phyloP scores from a whole-genome alignment of 1,140 invertebrate species.

The Orchesella cincta region DNA sequence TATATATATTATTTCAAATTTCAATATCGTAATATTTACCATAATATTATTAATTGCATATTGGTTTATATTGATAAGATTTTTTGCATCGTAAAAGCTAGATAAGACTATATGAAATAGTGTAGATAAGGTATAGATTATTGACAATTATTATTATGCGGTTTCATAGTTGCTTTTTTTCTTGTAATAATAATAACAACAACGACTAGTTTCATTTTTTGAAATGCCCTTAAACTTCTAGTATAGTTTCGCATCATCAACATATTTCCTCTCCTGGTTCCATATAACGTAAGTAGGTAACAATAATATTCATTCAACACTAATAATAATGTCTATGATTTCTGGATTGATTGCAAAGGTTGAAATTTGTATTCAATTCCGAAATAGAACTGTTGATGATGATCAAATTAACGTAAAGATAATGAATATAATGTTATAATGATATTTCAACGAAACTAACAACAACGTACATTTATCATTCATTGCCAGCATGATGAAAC shows the following conservation, averaged over 20 bases:
- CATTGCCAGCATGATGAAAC: constrained; percentile 21
- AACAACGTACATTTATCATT: not conserved
- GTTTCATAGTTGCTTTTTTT: not conserved
- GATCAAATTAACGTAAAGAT: no score
- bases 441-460: no score
- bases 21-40: not conserved
- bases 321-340: no score
- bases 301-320: no score
- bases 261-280: no score
- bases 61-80: not conserved
- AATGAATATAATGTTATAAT: no score
- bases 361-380: no score
- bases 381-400: no score
- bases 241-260: no score
- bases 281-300: no score
- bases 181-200: not conserved
- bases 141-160: not conserved
- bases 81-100: not conserved
- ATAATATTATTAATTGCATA: constrained; percentile 2
- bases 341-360: no score
- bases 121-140: not conserved
- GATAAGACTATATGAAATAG: not conserved
- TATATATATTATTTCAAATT: not conserved
- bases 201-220: not conserved
- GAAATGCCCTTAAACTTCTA: no score